A percentile compares a stretch with the other conserved stretches of the same genome.
These are phyloP conservation scores for Fringilla coelebs DNA, from an alignment of 2,797 vertebrate genomes.

Conservation along the genomic window DNA sequence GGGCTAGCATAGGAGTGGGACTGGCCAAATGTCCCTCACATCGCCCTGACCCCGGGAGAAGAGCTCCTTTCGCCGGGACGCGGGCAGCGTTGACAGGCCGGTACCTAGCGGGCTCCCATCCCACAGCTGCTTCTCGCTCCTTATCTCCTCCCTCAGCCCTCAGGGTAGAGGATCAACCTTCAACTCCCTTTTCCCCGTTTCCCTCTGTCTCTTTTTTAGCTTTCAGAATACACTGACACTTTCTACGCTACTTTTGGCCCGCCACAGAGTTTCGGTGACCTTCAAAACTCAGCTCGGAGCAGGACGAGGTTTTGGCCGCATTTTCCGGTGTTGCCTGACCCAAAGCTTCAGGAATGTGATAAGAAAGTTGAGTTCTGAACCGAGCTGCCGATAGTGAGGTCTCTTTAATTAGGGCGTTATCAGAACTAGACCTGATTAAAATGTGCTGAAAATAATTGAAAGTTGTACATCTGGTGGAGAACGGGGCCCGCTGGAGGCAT, in stretches of 20 bases:
- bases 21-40: not conserved
- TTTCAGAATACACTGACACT: constrained; percentile 38
- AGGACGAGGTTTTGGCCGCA: constrained; percentile 60
- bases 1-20: not conserved
- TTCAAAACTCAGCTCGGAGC: constrained; percentile 63
- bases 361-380: constrained; percentile 56
- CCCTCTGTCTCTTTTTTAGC: not conserved
- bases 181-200: constrained; percentile 20
- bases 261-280: constrained; percentile 50
- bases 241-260: constrained; percentile 50
- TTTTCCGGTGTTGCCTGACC: constrained; percentile 52
- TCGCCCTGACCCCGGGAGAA: not conserved
- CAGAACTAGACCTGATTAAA: constrained; percentile 39
- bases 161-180: constrained; percentile 10
- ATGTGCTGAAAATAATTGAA: constrained; percentile 68
- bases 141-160: constrained; percentile 54
- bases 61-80: not conserved
- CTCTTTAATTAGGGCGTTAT: constrained; percentile 41
- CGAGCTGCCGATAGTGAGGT: constrained; percentile 44
- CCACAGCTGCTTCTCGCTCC: constrained; percentile 53
- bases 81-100: constrained; percentile 18
- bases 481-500: constrained; percentile 22
- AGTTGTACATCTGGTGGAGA: constrained; percentile 59
- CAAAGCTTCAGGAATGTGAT: constrained; percentile 73
- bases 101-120: constrained; percentile 3